Base-by-base conservation (phyloP, 1,140 invertebrate species). In the Drosophila aff. region DNA sequence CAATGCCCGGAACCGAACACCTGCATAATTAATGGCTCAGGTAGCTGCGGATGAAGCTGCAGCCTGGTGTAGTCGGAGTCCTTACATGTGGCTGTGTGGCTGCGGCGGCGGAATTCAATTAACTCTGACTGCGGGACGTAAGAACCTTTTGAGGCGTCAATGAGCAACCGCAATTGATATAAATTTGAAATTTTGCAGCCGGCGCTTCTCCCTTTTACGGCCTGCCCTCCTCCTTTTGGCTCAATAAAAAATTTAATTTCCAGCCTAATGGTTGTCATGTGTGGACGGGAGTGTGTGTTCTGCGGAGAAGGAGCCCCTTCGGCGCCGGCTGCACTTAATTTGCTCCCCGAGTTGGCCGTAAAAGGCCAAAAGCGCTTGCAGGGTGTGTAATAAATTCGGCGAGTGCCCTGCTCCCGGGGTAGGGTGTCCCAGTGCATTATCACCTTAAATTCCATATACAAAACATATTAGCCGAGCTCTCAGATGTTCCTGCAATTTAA, bases 201-300 rank as follows among this genome's bases (percentile, higher is more conserved):
- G 40, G 40, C 38, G 47, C 50, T 33, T n/a, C 18, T 18, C 28
- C 50, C 11, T 13, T 52, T 74, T 63, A 74, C 53, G 33, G 55
- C 0, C 21, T 13, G 16, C 31, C 18, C 58, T 55, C 46, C 23
- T 4, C 4, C 57, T 62, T 77, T 38, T 49, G 47, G 16, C 11
- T 28, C 49, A 79, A 85, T 85, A 86, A 86, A 85, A 85, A 64
- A 86, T 85, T 82, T 85, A 75, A 85, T 87, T 86, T 82, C 50
- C 73, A 75, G 83, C 75, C 82, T 82, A 86, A 85, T 86, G 82
- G 81, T 60, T 82, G 78, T 72, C 82, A 82, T 86, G 80, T 67
- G 81, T 80, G 55, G 50, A 33, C 31, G 31, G 31, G 31, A 33
- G 79, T 68, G 43, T 74, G 49, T 68, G 46, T 43, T 40, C n/a